A percentile compares a stretch with the other conserved stretches of the same genome.
Conservation (phyloP, 2,113 vertebrate genomes). For the Microcebus tavaratra region DNA sequence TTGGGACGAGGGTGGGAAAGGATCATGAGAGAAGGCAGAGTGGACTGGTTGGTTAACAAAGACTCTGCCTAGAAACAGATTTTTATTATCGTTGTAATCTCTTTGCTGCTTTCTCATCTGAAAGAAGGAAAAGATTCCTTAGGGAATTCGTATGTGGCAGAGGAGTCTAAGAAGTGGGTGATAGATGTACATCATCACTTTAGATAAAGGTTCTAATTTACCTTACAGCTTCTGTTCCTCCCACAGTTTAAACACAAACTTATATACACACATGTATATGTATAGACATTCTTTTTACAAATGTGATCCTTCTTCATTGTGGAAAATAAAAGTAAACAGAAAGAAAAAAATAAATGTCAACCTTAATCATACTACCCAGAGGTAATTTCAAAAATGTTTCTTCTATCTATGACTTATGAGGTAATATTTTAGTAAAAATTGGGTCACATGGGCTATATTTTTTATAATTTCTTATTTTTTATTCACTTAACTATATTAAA, state of each 20-base stretch:
- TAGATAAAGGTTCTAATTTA: constrained; percentile 38
- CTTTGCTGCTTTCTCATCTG: not conserved
- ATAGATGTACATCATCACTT: not conserved
- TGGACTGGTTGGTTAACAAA: not conserved
- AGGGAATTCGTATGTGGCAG: not conserved
- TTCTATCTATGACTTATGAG: not conserved
- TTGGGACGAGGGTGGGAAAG: not conserved
- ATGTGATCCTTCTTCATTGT: not conserved
- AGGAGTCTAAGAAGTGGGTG: not conserved
- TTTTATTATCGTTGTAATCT: constrained; percentile 5
- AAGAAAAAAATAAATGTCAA: constrained; percentile 37
- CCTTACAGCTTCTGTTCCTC: not conserved
- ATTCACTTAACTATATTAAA: not conserved
- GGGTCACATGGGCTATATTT: not conserved
- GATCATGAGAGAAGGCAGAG: not conserved
- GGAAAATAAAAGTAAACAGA: constrained; percentile 42
- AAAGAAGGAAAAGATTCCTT: not conserved
- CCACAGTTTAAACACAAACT: constrained; percentile 1
- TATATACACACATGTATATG: not conserved
- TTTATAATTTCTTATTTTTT: not conserved
- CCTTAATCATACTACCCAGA: not conserved
- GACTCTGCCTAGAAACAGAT: not conserved
- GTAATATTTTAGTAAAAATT: constrained; percentile 18
- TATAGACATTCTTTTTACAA: not conserved
- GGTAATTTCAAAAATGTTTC: not conserved